Evolutionary conservation across 2,797 vertebrate species (phyloP).

Genomic region (Melanotaenia boesemani): DNA sequence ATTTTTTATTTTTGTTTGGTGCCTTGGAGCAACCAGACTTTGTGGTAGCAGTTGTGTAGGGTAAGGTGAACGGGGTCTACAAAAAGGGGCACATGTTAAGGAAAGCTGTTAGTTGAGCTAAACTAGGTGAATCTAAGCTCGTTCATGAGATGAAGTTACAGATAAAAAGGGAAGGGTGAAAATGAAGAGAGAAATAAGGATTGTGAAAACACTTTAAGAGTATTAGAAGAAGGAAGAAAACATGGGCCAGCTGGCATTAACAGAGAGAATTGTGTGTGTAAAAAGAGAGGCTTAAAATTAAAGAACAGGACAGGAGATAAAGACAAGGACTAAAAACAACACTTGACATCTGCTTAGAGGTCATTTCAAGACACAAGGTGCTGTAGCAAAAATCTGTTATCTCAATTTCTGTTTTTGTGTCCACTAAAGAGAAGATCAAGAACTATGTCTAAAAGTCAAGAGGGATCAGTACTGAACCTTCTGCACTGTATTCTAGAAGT

Average conservation of each 20-base stretch:
- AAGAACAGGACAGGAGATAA: constrained; percentile 74
- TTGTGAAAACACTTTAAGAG: constrained; percentile 70
- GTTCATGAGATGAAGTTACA: constrained; percentile 82
- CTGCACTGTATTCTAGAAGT: constrained; percentile 25
- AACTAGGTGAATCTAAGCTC: constrained; percentile 68
- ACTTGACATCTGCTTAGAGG: constrained; percentile 64
- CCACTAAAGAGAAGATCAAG: constrained; percentile 14
- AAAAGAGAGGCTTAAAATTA: constrained; percentile 57
- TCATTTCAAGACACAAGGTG: constrained; percentile 43
- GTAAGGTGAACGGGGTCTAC: constrained; percentile 45
- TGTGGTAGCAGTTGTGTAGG: constrained; percentile 24
- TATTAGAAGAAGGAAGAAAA: constrained; percentile 42
- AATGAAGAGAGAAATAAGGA: constrained; percentile 60
- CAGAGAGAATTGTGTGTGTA: constrained; percentile 40
- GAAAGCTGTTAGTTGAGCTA: constrained; percentile 77
- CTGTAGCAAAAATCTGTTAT: constrained; percentile 20
- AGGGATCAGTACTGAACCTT: constrained; percentile 25
- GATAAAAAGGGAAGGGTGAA: constrained; percentile 74
- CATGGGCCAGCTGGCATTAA: constrained; percentile 36
- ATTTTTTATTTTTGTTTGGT: constrained; percentile 19
- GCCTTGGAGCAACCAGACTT: constrained; percentile 70
- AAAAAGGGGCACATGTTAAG: constrained; percentile 63
- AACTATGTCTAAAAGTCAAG: constrained; percentile 9
- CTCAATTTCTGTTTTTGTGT: constrained; percentile 5
- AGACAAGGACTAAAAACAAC: constrained; percentile 78